Base-by-base conservation (phyloP, 2,113 vertebrate species). In the Stegostoma tigrinum region DNA sequence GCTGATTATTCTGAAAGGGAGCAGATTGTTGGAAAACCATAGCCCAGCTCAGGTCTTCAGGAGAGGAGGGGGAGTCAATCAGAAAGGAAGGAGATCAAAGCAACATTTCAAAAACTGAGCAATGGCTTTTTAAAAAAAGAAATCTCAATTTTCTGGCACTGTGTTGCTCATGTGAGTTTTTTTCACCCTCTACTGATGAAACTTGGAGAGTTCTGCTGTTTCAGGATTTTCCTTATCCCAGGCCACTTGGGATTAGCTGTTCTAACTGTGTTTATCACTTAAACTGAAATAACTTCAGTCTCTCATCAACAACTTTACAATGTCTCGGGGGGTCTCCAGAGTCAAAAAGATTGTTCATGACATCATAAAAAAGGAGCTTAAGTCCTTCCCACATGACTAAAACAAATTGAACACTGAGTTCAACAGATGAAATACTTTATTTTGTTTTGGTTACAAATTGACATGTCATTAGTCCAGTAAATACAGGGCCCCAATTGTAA, bases 341-440 rank as follows among this genome's bases (percentile, higher is more conserved):
- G 24, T 48, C 93, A 95, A 95, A 95, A 3, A 70, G 93, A 72
- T 95, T 68, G 10, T 66, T 94, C 91, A 45, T 45, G 42, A 72
- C 67, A 72, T 45, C 66, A 68, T 42, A 67, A 67, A 90, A 68
- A 14, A 61, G 3, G 66, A 94, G 2, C 42, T 48, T 48, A 48
- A 17, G 23, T 70, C 23, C 24, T 42, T 72, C 70, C 42, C 67
- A 72, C 93, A 30, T 48, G 48, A 95, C 55, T 95, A 45, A 72
- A 94, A 70, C 67, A 70, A 27, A 42, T 94, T 42, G 21, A 70
- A 68, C 38, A 0, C 30, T 0, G 30, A 24, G n/a, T 42, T 14
- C 38, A 95, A 45, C n/a, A 91, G 55, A 66, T 91, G 55, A 19
- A 64, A 91, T 61, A n/a, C 21, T 91, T 91, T 2, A 7, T 19